Evolutionary conservation across 2,888 invertebrate species (phyloP).

Genomic region (Nemurella pictetii): DNA sequence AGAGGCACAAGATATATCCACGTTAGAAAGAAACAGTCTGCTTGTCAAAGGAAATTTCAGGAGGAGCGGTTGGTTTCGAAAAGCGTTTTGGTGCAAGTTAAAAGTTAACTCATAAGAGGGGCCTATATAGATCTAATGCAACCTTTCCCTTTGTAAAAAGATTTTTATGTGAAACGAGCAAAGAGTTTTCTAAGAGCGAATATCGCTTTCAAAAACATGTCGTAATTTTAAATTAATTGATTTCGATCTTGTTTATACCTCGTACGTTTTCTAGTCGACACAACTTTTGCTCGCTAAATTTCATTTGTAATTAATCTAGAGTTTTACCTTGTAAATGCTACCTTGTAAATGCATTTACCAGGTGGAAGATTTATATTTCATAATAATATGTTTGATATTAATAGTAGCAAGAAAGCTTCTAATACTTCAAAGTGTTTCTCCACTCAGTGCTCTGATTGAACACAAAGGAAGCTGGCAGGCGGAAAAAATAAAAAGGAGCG

Average conservation of each 20-base stretch:
- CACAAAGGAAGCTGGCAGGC: conserved; percentile 26
- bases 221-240: neutral
- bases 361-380: neutral
- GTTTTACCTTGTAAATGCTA: neutral
- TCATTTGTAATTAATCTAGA: neutral
- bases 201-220: conserved; percentile 9
- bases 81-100: conserved; percentile 38
- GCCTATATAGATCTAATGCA: conserved; percentile 23
- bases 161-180: conserved; percentile 24
- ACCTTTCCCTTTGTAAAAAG: conserved; percentile 33
- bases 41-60: conserved; percentile 37
- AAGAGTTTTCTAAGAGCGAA: neutral
- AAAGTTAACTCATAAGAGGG: conserved; percentile 38
- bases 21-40: conserved; percentile 27
- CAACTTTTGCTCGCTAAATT: neutral
- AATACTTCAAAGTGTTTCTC: conserved; percentile 31
- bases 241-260: neutral
- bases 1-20: conserved; percentile 18
- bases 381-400: conserved; percentile 20
- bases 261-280: neutral
- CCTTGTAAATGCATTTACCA: neutral
- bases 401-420: conserved; percentile 24
- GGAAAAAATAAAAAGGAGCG: conserved; percentile 29
- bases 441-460: conserved; percentile 29
- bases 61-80: conserved; percentile 29